Percentiles rank a stretch among this genome's conserved stretches.
phyloP scores from a whole-genome alignment of 2,113 vertebrate species.

The Riparia riparia region DNA sequence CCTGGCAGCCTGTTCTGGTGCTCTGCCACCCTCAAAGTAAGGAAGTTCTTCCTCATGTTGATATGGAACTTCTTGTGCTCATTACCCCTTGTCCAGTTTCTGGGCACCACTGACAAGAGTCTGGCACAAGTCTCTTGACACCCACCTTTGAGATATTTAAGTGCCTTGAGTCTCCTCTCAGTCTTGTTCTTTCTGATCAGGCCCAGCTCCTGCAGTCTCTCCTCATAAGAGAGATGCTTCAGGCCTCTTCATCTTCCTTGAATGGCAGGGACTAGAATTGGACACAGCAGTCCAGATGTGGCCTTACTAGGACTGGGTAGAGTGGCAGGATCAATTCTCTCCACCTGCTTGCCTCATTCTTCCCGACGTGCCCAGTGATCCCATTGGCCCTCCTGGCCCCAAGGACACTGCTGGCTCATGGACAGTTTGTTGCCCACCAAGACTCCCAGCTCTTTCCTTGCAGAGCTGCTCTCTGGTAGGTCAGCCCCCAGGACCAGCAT shows the following conservation, averaged over 20 bases:
- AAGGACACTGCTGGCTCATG: neutral
- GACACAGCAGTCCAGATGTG: neutral
- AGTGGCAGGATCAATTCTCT: neutral
- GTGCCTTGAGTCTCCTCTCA: neutral
- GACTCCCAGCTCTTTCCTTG: neutral
- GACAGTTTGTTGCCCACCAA: neutral
- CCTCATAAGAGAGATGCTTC: neutral
- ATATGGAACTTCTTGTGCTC: neutral
- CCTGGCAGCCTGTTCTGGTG: neutral
- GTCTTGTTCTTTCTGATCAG: neutral
- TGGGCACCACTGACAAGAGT: too few species aligned
- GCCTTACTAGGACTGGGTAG: neutral
- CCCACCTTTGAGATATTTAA: neutral
- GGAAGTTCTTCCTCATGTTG: too few species aligned
- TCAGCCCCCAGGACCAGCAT: neutral
- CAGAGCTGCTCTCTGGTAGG: neutral
- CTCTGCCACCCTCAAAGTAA: neutral
- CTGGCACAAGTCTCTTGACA: neutral
- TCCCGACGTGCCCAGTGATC: fast-evolving
- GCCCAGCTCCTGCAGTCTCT: neutral
- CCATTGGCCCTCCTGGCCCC: neutral
- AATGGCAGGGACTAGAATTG: neutral
- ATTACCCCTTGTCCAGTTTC: neutral
- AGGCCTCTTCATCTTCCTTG: neutral
- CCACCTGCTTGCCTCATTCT: fast-evolving